These are phyloP conservation scores for Dichetophora obliterata DNA, from an alignment of 2,888 invertebrate genomes.

Conservation along the genomic window DNA sequence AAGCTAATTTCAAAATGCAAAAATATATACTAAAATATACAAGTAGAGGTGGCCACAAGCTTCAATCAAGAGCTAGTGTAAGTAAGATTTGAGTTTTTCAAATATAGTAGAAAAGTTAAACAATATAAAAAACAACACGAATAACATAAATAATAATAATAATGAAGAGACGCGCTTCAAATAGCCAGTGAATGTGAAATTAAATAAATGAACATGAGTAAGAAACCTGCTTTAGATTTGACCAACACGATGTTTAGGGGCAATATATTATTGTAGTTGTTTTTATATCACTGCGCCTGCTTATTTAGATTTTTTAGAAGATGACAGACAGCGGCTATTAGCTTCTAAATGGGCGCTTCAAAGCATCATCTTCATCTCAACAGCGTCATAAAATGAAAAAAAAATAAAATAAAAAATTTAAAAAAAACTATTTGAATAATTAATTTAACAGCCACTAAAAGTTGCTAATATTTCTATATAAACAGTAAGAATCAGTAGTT, in stretches of 20 bases:
- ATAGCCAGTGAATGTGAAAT: not conserved
- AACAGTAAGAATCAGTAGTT: constrained; percentile 41
- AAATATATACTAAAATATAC: not conserved
- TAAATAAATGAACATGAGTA: constrained; percentile 54
- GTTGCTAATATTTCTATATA: constrained; percentile 46
- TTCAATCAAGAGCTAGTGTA: constrained; percentile 15
- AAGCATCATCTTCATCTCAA: constrained; percentile 26
- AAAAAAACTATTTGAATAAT: not conserved
- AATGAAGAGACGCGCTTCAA: not conserved
- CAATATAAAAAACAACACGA: not conserved
- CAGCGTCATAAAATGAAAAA: not conserved
- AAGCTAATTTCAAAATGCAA: not conserved
- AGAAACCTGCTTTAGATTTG: constrained; percentile 56
- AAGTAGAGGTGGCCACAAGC: not conserved
- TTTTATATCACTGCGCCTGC: not conserved
- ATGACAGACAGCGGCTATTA: not conserved
- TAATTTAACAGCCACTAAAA: not conserved
- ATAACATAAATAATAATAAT: not conserved
- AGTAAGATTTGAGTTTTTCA: not conserved
- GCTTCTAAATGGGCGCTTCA: not conserved
- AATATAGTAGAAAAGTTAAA: constrained; percentile 2
- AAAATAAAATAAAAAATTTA: not conserved
- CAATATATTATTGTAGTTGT: not conserved
- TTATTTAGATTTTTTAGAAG: not conserved
- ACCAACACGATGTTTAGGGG: not conserved